Conservation (phyloP, 2,113 vertebrate species). For the Lanius ludovicianus region DNA sequence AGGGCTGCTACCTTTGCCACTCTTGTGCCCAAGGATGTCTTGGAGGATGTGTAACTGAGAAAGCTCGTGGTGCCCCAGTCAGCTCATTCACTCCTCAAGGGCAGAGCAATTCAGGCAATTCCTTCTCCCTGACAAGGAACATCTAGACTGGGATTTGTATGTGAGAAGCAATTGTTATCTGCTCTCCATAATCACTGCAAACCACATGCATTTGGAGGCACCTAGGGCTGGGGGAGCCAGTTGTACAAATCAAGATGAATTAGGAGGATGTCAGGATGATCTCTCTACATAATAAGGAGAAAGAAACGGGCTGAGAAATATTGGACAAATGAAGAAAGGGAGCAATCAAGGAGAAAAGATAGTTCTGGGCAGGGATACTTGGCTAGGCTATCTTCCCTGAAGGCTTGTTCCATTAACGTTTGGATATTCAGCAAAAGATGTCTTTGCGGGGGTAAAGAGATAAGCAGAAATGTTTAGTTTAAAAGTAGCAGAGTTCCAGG, state of each 20-base stretch:
- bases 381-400: conserved; percentile 52
- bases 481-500: conserved; percentile 40
- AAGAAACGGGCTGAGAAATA: neutral
- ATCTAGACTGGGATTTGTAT: neutral
- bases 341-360: conserved; percentile 51
- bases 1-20: neutral
- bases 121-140: neutral
- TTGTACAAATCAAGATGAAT: conserved; percentile 37
- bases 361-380: conserved; percentile 16
- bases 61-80: neutral
- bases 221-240: neutral
- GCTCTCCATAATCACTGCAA: neutral
- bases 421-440: conserved; percentile 44
- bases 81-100: neutral
- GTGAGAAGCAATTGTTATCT: neutral
- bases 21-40: neutral
- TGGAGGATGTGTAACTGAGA: neutral
- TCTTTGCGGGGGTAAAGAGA: conserved; percentile 33
- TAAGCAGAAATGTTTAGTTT: conserved; percentile 62
- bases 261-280: neutral
- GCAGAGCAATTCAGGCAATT: neutral
- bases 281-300: neutral
- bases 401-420: conserved; percentile 30
- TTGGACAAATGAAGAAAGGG: conserved; percentile 19
- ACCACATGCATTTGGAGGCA: neutral